Evolutionary conservation across 1,140 invertebrate genomes (phyloP), one percentile per base, ranked within the genome.

Genomic region (Drosophila watanabei): DNA sequence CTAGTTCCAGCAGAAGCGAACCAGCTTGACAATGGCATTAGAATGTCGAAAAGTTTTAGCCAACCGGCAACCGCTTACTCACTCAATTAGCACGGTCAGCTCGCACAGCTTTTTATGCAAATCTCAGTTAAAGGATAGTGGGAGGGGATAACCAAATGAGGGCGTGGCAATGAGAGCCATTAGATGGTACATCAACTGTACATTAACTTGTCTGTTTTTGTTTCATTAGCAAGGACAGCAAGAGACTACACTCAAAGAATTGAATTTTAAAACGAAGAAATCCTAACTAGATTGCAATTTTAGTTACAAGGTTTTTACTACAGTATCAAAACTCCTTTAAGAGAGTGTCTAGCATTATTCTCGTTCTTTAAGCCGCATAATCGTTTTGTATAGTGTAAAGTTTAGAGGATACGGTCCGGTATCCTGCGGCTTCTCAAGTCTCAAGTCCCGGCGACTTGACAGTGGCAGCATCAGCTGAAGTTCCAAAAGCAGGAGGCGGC

Each of bases 161-260:
- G 62, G 75, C 49, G 35, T 64, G 56, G 60, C 52, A 43, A 60
- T 43, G 59, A 45, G 71, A 28, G 32, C 86, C 86, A 89, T 89
- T 89, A 89, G 79, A 86, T 59, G 89, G 79, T 85, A 90, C 86
- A 89, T 89, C 86, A 86, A 89, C 86, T 89, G 70, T 90, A 90
- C 86, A 89, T 89, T 89, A 89, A 85, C 86, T 86, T 90, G 85
- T 85, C 79, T 85, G 85, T 88, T 89, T 88, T 88, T 81, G 85
- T 88, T 88, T 89, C 85, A 88, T 88, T 88, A 88, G 85, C 75
- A 80, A 57, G 64, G 58, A 83, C 68, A 80, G 64, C 64, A 59
- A 56, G 16, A 52, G 32, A 18, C 14, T 35, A 39, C 41, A 65
- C 63, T 28, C 16, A 35, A 30, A 57, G 30, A 69, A 72, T 54